phyloP scores from a whole-genome alignment of 2,797 vertebrate genomes.

The Myotis daubentonii region DNA sequence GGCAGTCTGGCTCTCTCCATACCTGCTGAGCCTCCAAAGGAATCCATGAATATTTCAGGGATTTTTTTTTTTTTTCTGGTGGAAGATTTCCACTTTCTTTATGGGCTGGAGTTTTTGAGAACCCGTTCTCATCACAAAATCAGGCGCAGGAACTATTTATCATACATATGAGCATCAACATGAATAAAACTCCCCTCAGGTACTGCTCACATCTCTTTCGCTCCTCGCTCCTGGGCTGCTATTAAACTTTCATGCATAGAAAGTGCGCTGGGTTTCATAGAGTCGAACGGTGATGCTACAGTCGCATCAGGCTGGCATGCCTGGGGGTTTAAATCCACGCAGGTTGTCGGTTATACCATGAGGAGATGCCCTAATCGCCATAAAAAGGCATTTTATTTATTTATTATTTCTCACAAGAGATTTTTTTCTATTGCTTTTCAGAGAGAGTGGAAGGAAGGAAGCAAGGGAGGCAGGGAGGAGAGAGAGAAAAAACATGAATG shows the following conservation, averaged over 20 bases:
- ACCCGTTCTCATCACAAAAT: slow-evolving; percentile 8
- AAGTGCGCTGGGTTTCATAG: slow-evolving; percentile 51
- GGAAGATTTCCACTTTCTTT: slow-evolving; percentile 40
- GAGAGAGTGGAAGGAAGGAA: too few species aligned
- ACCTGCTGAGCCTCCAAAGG: slow-evolving; percentile 15
- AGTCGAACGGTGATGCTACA: not conserved
- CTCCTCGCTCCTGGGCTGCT: slow-evolving; percentile 3
- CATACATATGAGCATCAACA: slow-evolving; percentile 60
- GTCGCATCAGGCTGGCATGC: not conserved
- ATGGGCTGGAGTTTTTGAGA: slow-evolving; percentile 26
- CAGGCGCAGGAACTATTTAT: slow-evolving; percentile 57
- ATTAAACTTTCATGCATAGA: slow-evolving; percentile 58
- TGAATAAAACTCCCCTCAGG: slow-evolving; percentile 56
- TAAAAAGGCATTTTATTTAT: not conserved
- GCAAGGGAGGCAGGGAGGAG: too few species aligned
- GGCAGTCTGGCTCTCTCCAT: not conserved
- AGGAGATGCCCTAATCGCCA: slow-evolving; percentile 70
- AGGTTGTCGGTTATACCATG: slow-evolving; percentile 64
- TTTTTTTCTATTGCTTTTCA: too few species aligned
- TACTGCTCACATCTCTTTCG: not conserved
- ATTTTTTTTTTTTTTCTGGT: not conserved
- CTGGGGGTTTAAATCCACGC: slow-evolving; percentile 64
- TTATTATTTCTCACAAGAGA: too few species aligned
- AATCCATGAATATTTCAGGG: slow-evolving; percentile 47
- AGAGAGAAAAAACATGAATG: too few species aligned